Base-by-base conservation (phyloP, 2,113 vertebrate genomes). In the Clarias gariepinus region DNA sequence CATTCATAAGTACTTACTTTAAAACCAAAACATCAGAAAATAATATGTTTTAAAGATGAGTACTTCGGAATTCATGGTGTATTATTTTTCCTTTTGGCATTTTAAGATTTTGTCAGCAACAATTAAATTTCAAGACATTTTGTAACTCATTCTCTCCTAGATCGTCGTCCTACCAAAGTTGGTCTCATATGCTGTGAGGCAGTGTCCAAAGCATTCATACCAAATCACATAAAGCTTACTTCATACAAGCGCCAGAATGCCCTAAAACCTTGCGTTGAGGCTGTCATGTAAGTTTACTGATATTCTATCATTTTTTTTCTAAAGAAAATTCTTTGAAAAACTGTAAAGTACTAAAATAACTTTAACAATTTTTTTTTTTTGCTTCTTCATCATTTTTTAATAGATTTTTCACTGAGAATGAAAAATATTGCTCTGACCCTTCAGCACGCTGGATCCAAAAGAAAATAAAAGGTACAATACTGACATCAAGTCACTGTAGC, bases 211-310 rank as follows among this genome's bases (percentile, higher is more conserved):
- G 82, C 16, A 47, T 58, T 28, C 9, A 83, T 91, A 19, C 88
- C 82, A 18, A 5, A 3, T 68, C 15, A n/a, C 1, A 41, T 80
- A 28, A 57, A 71, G 61, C 86, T 89, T n/a, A 63, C 36, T 16
- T 83, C 79, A 36, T 91, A 88, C 83, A 71, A 41, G 30, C 66
- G 52, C 68, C 88, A 91, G 80, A 85, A 83, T 61, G 83, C 85
- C 25, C 36, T 88, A 53, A 23, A 19, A 33, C 80, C 85, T 15
- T 91, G 90, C 55, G 80, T 91, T 16, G 36, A 88, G 9, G 88
- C 90, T 2, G 55, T 86, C 16, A 79, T 91, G 88, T 91, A 82
- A 89, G 60, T 68, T 33, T 61, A 33, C 84, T 36, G 9, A 53
- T 23, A 71, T 16, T 73, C 8, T 33, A 6, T 9, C 9, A 21